Base-by-base conservation (phyloP, 1,140 invertebrate genomes). In the Drosophila parabipectinata region DNA sequence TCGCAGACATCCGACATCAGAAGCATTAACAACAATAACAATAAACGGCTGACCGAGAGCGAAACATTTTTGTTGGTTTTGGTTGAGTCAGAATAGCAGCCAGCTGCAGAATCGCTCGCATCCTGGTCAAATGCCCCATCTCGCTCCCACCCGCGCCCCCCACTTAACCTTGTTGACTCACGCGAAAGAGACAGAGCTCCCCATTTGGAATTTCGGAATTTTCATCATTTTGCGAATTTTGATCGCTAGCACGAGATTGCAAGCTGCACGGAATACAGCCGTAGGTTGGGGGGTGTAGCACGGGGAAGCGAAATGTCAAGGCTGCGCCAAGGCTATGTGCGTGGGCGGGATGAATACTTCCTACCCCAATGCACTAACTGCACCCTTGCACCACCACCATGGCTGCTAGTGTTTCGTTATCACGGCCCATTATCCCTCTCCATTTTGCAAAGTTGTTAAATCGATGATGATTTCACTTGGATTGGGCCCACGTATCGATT, bases 111-210 rank as follows among this genome's bases (percentile, higher is more conserved):
- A n/a, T 56, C 47, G 57, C 56, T 72, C 57, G 60, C 79, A 85
- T 84, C 81, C 80, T 74, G 67, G 41, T 64, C 62, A 52, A 52
- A 12, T 37, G 34, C 10, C 34, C 34, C 53, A 37, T 48, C 48
- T 24, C 60, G 34, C 60, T 34, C 47, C 3, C 21, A 12, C 26
- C 37, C 24, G n/a, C 57, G 50, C 56, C 6, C 59, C 21, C 21
- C 47, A 47, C 57, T 72, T 76, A 83, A 76, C 81, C 61, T 82
- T 78, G 78, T 81, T 82, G 74, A 87, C 77, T 85, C 82, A 76
- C 73, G 61, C 78, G 56, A 67, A 50, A 72, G 55, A 72, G 67
- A 71, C 24, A 44, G 32, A 47, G 54, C 45, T 41, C 62, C 75
- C 56, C 64, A 68, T 87, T 81, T 87, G 82, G 61, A 75, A 81